Evolutionary conservation across 2,888 invertebrate species (phyloP).

Genomic region (Leptogaster cylindrica): DNA sequence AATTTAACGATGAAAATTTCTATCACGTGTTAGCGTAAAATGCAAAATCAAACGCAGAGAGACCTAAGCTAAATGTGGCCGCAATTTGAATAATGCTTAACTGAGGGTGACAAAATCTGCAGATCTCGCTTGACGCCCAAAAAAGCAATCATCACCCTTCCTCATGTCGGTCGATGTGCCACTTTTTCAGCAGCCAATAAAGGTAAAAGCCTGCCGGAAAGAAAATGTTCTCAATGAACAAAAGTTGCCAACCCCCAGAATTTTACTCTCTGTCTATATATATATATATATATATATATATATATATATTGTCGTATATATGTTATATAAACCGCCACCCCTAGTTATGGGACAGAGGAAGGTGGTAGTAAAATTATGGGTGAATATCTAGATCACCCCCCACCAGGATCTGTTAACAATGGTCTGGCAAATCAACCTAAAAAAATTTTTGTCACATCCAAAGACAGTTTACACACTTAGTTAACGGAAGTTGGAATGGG

Average conservation of each 20-base stretch:
- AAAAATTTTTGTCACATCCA: constrained; percentile 41
- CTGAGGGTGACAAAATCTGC: constrained; percentile 45
- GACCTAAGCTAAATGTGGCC: neutral
- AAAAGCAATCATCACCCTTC: neutral
- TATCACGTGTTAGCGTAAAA: neutral
- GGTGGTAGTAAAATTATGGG: constrained; percentile 8
- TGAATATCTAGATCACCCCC: constrained; percentile 14
- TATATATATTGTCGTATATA: too few species aligned
- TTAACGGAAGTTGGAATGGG: constrained; percentile 24
- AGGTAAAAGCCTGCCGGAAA: constrained; percentile 25
- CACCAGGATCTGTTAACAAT: constrained; percentile 20
- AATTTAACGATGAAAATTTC: neutral
- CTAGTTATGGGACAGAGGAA: neutral
- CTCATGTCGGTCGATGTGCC: neutral
- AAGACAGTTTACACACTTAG: constrained; percentile 41
- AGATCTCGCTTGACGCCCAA: constrained; percentile 50
- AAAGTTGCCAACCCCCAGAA: constrained; percentile 5
- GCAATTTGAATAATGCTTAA: constrained; percentile 31
- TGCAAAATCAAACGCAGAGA: neutral
- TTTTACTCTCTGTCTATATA: too few species aligned
- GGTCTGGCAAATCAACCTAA: constrained; percentile 34
- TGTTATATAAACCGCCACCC: too few species aligned
- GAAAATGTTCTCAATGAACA: constrained; percentile 32
- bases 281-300: too few species aligned
- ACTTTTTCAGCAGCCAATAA: constrained; percentile 22